A percentile compares a stretch with the other conserved stretches of the same genome.
phyloP scores from a whole-genome alignment of 2,797 vertebrate species.

The Lepilemur ruficaudatus region DNA sequence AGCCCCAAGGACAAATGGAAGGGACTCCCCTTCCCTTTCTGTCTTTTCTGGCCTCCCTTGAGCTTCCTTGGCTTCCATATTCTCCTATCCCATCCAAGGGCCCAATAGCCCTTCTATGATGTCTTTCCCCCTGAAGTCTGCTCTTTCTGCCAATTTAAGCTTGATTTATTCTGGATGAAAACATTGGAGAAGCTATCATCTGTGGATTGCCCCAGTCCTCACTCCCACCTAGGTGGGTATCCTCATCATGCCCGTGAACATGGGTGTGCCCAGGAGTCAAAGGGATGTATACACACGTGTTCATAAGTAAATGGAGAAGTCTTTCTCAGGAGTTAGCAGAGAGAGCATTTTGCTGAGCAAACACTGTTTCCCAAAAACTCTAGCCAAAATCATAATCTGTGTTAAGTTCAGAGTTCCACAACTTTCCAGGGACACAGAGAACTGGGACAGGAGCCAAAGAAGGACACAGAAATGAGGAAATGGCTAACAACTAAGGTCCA shows the following conservation, averaged over 20 bases:
- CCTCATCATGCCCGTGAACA: not conserved
- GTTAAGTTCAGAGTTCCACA: conserved; percentile 42
- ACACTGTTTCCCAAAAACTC: conserved; percentile 32
- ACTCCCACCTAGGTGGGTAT: not conserved
- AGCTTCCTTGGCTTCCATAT: not conserved
- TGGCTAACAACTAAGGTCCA: conserved; percentile 8
- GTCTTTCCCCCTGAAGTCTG: not conserved
- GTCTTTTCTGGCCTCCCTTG: not conserved
- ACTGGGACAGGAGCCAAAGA: conserved; percentile 43
- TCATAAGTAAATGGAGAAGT: not conserved
- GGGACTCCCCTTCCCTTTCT: not conserved
- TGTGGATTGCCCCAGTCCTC: not conserved
- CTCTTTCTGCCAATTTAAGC: not conserved
- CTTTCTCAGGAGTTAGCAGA: conserved; percentile 3
- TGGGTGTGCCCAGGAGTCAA: fast-evolving
- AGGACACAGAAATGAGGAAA: conserved; percentile 56
- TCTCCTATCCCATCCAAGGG: not conserved
- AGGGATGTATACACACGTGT: not conserved
- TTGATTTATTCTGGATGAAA: not conserved
- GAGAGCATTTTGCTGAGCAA: conserved; percentile 46
- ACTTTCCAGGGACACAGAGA: conserved; percentile 42
- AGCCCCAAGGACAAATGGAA: not conserved
- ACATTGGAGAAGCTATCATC: not conserved
- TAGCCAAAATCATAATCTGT: not conserved
- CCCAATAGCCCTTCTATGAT: not conserved